These are phyloP conservation scores for Hydroisotoma schaefferi DNA, from an alignment of 2,888 invertebrate species.

Conservation along the genomic window DNA sequence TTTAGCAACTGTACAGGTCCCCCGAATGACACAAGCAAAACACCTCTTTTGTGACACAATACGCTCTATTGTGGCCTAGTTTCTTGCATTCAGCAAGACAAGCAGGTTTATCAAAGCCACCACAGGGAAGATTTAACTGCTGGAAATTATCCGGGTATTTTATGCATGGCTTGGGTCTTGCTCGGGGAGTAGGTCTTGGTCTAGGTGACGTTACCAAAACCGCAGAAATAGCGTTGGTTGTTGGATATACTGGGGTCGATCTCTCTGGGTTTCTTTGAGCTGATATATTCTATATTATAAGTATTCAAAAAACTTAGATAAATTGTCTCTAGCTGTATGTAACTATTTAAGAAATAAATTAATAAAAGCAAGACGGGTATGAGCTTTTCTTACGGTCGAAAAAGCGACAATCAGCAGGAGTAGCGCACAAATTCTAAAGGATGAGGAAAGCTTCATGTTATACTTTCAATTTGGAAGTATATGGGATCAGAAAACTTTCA, in stretches of 20 bases:
- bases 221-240: not conserved
- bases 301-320: too few relatives aligned
- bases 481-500: too few relatives aligned
- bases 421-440: too few relatives aligned
- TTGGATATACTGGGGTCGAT: not conserved
- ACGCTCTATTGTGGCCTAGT: constrained; percentile 38
- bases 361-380: too few relatives aligned
- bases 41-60: constrained; percentile 38
- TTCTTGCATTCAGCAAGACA: constrained; percentile 41
- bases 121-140: constrained; percentile 40
- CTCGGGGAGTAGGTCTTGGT: constrained; percentile 7
- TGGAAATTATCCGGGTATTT: constrained; percentile 46
- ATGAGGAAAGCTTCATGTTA: too few relatives aligned
- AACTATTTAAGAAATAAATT: too few relatives aligned
- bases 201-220: not conserved
- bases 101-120: constrained; percentile 40
- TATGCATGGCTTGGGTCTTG: constrained; percentile 34
- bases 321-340: too few relatives aligned
- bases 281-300: too few relatives aligned
- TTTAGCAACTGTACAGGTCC: constrained; percentile 45
- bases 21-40: constrained; percentile 46
- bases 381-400: too few relatives aligned
- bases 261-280: too few relatives aligned
- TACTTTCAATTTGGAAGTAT: too few relatives aligned
- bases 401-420: too few relatives aligned